Evolutionary conservation across 2,113 vertebrate genomes (phyloP).

Genomic region (Cyanoderma ruficeps): DNA sequence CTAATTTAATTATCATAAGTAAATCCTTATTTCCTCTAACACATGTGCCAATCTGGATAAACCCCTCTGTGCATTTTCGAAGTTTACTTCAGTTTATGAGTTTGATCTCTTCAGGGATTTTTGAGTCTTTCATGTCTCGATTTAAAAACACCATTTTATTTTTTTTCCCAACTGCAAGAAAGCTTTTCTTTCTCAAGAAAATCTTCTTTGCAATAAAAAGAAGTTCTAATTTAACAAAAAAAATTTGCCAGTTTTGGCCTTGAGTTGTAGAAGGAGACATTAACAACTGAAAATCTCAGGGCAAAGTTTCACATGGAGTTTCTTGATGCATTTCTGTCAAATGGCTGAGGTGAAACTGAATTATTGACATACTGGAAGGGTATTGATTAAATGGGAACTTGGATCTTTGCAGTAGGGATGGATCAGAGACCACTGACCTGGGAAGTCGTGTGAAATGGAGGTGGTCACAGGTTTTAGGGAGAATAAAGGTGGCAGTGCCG

Average conservation of each 20-base stretch:
- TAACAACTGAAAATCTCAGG: not conserved
- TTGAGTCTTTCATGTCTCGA: not conserved
- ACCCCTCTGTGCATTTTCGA: not conserved
- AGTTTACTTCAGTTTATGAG: not conserved
- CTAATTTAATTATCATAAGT: not conserved
- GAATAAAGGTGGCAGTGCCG: not conserved
- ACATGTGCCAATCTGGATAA: not conserved
- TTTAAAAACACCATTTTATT: not conserved
- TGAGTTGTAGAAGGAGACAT: not conserved
- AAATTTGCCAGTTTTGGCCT: not conserved
- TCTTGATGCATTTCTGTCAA: not conserved
- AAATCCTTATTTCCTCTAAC: not conserved
- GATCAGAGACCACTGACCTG: not conserved
- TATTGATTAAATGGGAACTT: not conserved
- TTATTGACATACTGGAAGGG: not conserved
- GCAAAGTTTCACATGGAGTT: rapidly evolving
- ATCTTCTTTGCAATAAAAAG: not conserved
- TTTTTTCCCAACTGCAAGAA: not conserved
- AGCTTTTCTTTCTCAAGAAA: not conserved
- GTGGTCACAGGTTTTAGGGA: not conserved
- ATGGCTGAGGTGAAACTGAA: not conserved
- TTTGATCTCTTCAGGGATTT: not conserved
- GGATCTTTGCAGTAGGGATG: not conserved
- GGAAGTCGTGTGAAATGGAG: rapidly evolving
- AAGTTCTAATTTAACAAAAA: not conserved